Percentiles rank a stretch among this genome's conserved stretches.
Evolutionary conservation across 2,888 invertebrate species (phyloP).

Genomic region (Mimas tiliae): DNA sequence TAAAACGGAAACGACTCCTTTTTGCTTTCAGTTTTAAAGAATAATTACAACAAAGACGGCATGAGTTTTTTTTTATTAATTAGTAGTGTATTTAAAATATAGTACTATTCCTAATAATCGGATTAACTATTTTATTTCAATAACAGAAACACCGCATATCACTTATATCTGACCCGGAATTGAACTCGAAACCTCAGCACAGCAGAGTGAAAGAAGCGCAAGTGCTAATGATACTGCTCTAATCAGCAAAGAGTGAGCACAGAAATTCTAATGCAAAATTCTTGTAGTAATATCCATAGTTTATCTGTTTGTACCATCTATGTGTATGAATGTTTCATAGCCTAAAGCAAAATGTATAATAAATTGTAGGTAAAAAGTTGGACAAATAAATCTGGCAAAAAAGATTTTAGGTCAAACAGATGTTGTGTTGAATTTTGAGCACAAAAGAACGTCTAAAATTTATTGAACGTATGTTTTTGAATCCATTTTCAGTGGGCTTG

Average conservation of each 20-base stretch:
- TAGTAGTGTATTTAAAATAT: neutral
- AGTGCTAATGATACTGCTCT: too few species aligned
- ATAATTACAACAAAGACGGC: neutral
- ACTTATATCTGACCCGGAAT: too few species aligned
- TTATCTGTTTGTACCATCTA: too few species aligned
- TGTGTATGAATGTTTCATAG: neutral
- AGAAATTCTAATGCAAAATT: neutral
- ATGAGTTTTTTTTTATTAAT: too few species aligned
- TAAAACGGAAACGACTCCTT: neutral
- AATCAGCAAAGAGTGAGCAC: too few species aligned
- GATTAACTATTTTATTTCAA: too few species aligned
- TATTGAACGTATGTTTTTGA: neutral
- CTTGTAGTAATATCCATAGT: too few species aligned
- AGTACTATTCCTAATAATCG: neutral
- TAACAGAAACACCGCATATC: too few species aligned
- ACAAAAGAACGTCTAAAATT: conserved; percentile 1
- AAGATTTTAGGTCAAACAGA: conserved; percentile 7
- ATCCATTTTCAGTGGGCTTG: conserved; percentile 6
- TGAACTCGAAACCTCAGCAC: too few species aligned
- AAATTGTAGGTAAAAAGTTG: neutral
- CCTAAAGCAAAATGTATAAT: neutral
- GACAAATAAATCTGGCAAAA: neutral
- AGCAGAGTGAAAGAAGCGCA: too few species aligned
- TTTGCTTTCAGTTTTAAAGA: neutral
- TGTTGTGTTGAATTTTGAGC: neutral